A percentile compares a stretch with the other conserved stretches of the same genome.
Evolutionary conservation across 2,797 vertebrate species (phyloP).

Genomic region (Nothura maculosa): DNA sequence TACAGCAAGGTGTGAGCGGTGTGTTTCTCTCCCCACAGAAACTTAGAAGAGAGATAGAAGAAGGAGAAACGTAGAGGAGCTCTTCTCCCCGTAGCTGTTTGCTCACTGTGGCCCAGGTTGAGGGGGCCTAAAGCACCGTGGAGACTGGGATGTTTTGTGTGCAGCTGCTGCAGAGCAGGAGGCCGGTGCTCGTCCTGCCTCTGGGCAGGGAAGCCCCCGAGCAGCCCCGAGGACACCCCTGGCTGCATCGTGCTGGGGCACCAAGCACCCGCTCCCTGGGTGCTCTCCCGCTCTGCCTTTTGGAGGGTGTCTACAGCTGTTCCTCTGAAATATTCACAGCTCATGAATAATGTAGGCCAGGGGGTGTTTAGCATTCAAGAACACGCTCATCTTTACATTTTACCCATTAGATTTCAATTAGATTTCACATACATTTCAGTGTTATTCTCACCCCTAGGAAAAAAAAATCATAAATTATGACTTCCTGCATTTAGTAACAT

Average conservation of each 20-base stretch:
- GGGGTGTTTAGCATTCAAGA: slow-evolving; percentile 51
- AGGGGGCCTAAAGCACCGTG: neutral
- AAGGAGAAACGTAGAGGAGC: too few relatives aligned
- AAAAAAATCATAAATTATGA: neutral
- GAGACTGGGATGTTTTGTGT: neutral
- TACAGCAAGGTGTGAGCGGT: neutral
- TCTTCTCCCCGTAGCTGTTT: neutral
- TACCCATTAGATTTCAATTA: slow-evolving; percentile 49
- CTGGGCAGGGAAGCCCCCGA: neutral
- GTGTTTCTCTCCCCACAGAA: neutral
- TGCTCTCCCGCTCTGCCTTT: neutral
- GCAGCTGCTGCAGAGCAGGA: neutral
- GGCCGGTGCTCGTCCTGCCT: fast-evolving
- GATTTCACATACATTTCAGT: slow-evolving; percentile 34
- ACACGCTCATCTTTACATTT: slow-evolving; percentile 34
- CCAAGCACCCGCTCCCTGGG: neutral
- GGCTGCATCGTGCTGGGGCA: neutral
- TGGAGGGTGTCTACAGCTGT: slow-evolving; percentile 15
- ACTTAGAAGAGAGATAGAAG: too few relatives aligned
- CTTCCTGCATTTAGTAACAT: slow-evolving; percentile 3
- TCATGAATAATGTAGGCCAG: slow-evolving; percentile 46
- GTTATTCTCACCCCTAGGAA: slow-evolving; percentile 3
- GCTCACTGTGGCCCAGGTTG: neutral
- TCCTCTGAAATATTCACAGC: slow-evolving; percentile 50
- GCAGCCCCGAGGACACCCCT: neutral